These are phyloP conservation scores for Diachrysia chrysitis DNA, from an alignment of 2,888 invertebrate genomes.

Conservation along the genomic window DNA sequence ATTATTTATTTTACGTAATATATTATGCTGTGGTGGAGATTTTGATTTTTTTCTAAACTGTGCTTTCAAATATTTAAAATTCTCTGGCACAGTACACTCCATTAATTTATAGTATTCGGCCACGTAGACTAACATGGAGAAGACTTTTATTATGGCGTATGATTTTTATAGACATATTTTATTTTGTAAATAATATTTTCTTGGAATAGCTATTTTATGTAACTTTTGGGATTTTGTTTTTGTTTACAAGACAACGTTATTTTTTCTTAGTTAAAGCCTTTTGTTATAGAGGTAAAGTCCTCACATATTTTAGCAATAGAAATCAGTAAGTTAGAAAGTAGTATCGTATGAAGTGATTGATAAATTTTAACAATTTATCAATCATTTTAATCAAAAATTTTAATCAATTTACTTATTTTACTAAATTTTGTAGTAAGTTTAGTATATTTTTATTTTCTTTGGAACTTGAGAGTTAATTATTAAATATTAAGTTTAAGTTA, in stretches of 20 bases:
- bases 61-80: constrained; percentile 89
- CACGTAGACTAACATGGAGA: constrained; percentile 67
- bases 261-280: background rate
- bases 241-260: background rate
- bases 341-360: no score
- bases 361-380: no score
- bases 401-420: no score
- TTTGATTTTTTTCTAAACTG: constrained; percentile 86
- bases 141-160: constrained; percentile 52
- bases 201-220: background rate
- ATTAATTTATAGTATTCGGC: constrained; percentile 87
- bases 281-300: background rate
- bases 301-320: no score
- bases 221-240: background rate
- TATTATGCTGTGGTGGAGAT: constrained; percentile 84
- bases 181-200: constrained; percentile 18
- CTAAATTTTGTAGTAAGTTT: no score
- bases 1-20: constrained; percentile 89
- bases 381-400: no score
- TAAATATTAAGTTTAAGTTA: no score
- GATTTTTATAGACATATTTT: constrained; percentile 42
- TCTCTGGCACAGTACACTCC: constrained; percentile 85
- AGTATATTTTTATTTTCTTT: no score
- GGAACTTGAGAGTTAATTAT: no score
- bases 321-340: no score